Conservation (phyloP, 2,888 invertebrate genomes). For the Cosmia pyralina region DNA sequence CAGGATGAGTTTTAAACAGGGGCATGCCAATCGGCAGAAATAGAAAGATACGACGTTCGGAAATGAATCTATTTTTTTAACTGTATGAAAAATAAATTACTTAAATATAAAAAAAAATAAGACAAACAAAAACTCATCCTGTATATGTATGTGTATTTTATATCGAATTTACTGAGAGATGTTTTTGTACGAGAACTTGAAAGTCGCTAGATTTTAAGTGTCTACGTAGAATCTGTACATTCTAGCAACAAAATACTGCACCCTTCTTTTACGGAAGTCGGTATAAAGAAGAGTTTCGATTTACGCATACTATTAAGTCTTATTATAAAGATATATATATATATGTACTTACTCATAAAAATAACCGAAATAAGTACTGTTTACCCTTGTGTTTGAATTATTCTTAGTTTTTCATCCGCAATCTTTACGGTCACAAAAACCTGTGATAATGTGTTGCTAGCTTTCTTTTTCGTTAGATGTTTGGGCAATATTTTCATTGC, state of each 20-base stretch:
- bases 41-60: background rate
- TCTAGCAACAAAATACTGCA: constrained; percentile 18
- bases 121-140: constrained; percentile 20
- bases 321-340: constrained; percentile 37
- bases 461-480: background rate
- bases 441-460: background rate
- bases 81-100: background rate
- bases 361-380: constrained; percentile 51
- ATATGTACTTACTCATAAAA: constrained; percentile 28
- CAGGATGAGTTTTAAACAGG: constrained; percentile 29
- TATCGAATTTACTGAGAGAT: constrained; percentile 31
- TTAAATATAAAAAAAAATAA: background rate
- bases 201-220: constrained; percentile 25
- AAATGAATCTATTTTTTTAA: constrained; percentile 3
- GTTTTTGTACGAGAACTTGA: constrained; percentile 41
- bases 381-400: constrained; percentile 29
- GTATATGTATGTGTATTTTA: constrained; percentile 14
- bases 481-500: background rate
- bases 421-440: background rate
- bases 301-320: constrained; percentile 40
- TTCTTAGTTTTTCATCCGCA: background rate
- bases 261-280: background rate
- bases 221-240: constrained; percentile 19
- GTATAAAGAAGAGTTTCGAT: constrained; percentile 12
- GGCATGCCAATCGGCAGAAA: constrained; percentile 1